Conservation (phyloP, 2,113 vertebrate genomes). For the Tapirus terrestris region DNA sequence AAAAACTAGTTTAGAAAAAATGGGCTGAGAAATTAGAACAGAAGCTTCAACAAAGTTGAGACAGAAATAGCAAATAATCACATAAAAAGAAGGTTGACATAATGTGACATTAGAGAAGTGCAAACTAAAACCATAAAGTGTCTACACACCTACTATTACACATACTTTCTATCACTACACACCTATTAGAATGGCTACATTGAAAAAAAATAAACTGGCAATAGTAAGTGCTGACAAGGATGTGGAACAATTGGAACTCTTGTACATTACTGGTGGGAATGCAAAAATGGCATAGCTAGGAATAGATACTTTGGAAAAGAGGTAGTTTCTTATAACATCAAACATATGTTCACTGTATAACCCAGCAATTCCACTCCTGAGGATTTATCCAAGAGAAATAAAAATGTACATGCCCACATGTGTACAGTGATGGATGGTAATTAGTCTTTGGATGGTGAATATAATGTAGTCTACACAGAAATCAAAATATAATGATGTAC, state of each 20-base stretch:
- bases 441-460: no score
- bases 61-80: background rate
- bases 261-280: background rate
- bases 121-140: background rate
- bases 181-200: background rate
- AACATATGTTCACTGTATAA: background rate
- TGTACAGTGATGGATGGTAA: no score
- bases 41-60: background rate
- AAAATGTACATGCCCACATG: background rate
- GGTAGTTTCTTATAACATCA: background rate
- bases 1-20: background rate
- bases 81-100: background rate
- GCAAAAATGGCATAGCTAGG: background rate
- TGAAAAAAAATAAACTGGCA: background rate
- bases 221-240: background rate
- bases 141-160: background rate
- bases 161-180: background rate
- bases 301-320: background rate
- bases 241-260: background rate
- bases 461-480: background rate
- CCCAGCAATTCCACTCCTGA: background rate
- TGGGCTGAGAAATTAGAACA: background rate
- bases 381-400: background rate
- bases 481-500: no score
- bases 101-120: background rate